phyloP scores from a whole-genome alignment of 2,888 invertebrate genomes.

The Nomada ruficornis region DNA sequence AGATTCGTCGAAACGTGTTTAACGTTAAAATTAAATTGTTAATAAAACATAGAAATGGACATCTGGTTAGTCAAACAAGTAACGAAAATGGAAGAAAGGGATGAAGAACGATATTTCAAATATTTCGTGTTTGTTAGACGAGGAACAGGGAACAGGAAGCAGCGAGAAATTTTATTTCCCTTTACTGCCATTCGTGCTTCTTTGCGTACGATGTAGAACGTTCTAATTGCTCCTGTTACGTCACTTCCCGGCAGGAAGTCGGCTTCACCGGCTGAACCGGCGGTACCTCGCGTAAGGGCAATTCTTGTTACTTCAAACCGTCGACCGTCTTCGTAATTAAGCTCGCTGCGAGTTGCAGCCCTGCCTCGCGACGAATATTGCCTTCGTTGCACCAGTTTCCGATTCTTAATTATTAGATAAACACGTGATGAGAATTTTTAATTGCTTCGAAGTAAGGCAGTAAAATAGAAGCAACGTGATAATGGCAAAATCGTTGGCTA shows the following conservation, averaged over 20 bases:
- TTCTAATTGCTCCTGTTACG: slow-evolving; percentile 66
- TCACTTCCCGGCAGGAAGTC: slow-evolving; percentile 67
- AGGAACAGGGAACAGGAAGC: slow-evolving; percentile 37
- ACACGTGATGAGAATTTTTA: no score
- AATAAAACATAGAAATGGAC: no score
- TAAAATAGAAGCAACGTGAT: no score
- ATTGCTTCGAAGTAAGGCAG: no score
- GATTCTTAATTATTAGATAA: no score
- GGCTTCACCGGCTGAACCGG: slow-evolving; percentile 40
- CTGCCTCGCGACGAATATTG: not conserved
- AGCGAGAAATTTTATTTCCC: slow-evolving; percentile 40
- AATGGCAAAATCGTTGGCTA: no score
- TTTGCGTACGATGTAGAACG: slow-evolving; percentile 59
- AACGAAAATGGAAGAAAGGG: no score
- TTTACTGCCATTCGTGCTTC: slow-evolving; percentile 35
- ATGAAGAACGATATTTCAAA: no score
- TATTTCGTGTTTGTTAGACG: not conserved
- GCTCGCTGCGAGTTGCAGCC: not conserved
- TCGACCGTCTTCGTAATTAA: slow-evolving; percentile 32
- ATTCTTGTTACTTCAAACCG: slow-evolving; percentile 35
- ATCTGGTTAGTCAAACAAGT: no score
- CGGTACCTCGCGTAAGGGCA: slow-evolving; percentile 24
- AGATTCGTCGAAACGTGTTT: no score
- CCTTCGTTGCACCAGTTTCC: not conserved
- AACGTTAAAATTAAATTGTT: no score